Conservation (phyloP, 2,888 invertebrate genomes). For the Actias luna region DNA sequence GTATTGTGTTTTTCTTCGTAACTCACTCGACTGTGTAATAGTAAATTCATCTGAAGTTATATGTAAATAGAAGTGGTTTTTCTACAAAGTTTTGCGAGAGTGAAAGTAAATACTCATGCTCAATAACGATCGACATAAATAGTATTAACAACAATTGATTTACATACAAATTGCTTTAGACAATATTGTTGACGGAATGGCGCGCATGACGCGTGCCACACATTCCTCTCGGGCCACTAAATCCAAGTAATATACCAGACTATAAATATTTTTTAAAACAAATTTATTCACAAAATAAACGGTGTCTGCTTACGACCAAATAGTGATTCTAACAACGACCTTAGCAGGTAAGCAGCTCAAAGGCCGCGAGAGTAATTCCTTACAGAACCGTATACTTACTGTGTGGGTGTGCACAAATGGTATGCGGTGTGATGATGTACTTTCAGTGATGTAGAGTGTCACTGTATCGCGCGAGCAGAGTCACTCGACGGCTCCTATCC, state of each 20-base stretch:
- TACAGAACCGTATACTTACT: no score
- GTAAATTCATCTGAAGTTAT: constrained; percentile 35
- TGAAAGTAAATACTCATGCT: constrained; percentile 74
- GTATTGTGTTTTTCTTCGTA: constrained; percentile 26
- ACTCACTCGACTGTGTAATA: constrained; percentile 31
- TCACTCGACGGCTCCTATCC: no score
- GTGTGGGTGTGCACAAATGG: no score
- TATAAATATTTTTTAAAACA: no score
- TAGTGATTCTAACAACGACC: no score
- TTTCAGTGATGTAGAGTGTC: no score
- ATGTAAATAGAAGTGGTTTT: constrained; percentile 40
- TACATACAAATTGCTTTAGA: constrained; percentile 82
- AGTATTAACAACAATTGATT: constrained; percentile 82
- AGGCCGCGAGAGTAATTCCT: no score
- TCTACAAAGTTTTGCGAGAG: constrained; percentile 36
- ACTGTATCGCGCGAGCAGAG: no score
- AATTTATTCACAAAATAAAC: neutral
- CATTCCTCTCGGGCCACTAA: constrained; percentile 45
- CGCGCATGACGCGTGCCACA: constrained; percentile 72
- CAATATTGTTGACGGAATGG: constrained; percentile 80
- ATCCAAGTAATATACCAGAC: constrained; percentile 28
- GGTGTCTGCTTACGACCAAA: neutral
- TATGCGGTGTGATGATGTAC: no score
- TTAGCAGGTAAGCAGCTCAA: no score
- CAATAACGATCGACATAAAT: constrained; percentile 80